phyloP scores from a whole-genome alignment of 2,113 vertebrate genomes.

The Neolamprologus sp. region DNA sequence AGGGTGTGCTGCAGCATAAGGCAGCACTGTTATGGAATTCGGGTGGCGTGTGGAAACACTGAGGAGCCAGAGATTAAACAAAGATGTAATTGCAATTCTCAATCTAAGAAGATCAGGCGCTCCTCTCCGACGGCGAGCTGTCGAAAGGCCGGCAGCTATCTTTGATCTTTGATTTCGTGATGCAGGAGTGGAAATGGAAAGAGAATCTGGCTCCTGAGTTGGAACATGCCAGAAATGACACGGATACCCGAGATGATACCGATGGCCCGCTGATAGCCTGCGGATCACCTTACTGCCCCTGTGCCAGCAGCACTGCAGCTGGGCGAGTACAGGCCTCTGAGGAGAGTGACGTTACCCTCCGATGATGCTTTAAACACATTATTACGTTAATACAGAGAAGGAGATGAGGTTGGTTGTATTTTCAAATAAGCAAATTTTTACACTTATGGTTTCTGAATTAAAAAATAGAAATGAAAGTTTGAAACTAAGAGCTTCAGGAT shows the following conservation, averaged over 20 bases:
- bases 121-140: not conserved
- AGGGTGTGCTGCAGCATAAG: not conserved
- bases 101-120: not conserved
- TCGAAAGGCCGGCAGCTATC: not conserved
- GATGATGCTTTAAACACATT: slow-evolving; percentile 13
- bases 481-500: not conserved
- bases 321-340: slow-evolving; percentile 4
- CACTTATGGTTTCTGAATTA: not conserved
- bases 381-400: not conserved
- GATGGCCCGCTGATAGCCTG: slow-evolving; percentile 52
- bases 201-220: slow-evolving; percentile 25
- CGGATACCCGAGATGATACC: slow-evolving; percentile 52
- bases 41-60: slow-evolving; percentile 18
- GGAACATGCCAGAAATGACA: slow-evolving; percentile 65
- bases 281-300: slow-evolving; percentile 53
- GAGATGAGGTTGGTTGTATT: not conserved
- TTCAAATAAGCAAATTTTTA: not conserved
- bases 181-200: slow-evolving; percentile 41
- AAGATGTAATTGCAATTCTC: slow-evolving; percentile 8
- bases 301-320: slow-evolving; percentile 25
- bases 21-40: slow-evolving; percentile 17
- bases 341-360: slow-evolving; percentile 15
- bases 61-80: slow-evolving; percentile 19
- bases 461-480: not conserved
- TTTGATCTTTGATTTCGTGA: slow-evolving; percentile 45